These are phyloP conservation scores for Berghia stephanieae DNA, from an alignment of 1,140 invertebrate genomes.

Conservation along the genomic window DNA sequence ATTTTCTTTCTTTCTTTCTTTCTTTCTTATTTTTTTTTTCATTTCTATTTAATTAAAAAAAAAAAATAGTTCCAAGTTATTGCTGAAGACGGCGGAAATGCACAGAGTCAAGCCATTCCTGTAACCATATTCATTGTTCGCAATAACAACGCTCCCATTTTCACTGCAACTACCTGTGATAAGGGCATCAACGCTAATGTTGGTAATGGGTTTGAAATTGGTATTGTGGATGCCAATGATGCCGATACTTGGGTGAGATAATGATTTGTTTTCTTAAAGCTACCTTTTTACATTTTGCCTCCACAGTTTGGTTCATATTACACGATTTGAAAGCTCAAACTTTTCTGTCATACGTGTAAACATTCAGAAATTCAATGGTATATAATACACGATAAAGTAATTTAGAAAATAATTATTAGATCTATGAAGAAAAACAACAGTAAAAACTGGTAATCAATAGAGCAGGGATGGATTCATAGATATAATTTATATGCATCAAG, in stretches of 20 bases:
- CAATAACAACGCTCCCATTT: slow-evolving; percentile 2
- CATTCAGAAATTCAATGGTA: too few relatives aligned
- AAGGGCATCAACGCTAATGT: not conserved
- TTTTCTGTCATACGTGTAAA: too few relatives aligned
- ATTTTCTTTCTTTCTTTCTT: too few relatives aligned
- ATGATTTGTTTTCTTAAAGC: not conserved
- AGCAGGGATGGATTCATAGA: too few relatives aligned
- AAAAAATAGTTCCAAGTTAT: slow-evolving; percentile 28
- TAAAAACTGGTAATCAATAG: too few relatives aligned
- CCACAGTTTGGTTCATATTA: not conserved
- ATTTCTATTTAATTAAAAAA: too few relatives aligned
- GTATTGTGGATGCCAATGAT: slow-evolving; percentile 19
- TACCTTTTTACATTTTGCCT: not conserved
- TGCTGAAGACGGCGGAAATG: slow-evolving; percentile 21
- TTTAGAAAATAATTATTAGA: too few relatives aligned
- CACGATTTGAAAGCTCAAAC: too few relatives aligned
- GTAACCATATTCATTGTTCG: slow-evolving; percentile 13
- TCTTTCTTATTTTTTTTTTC: too few relatives aligned
- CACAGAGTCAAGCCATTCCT: not conserved
- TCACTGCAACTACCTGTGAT: slow-evolving; percentile 12
- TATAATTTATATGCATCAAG: too few relatives aligned
- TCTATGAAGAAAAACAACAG: too few relatives aligned
- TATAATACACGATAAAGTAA: too few relatives aligned
- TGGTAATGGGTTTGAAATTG: not conserved
- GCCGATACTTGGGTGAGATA: slow-evolving; percentile 10